Evolutionary conservation across 2,113 vertebrate genomes (phyloP).

Genomic region (Pyrgilauda ruficollis): DNA sequence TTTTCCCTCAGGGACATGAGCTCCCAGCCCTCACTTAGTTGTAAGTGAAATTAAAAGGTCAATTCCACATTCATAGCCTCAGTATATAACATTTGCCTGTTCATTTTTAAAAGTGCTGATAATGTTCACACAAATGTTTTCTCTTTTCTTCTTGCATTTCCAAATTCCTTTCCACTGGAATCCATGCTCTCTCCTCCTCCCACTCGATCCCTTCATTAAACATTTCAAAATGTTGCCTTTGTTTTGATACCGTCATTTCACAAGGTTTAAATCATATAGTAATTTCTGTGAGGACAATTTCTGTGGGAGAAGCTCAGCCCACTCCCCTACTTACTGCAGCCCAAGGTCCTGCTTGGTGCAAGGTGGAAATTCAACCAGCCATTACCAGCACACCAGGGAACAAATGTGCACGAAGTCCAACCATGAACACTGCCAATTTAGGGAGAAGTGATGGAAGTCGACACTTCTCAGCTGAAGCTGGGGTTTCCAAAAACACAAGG

Average conservation of each 20-base stretch:
- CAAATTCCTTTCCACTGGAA: conserved; percentile 57
- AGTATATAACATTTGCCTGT: neutral
- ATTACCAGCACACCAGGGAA: neutral
- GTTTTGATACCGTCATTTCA: conserved; percentile 15
- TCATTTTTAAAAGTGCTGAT: neutral
- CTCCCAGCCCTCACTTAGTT: neutral
- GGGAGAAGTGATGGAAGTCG: neutral
- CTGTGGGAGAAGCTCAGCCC: neutral
- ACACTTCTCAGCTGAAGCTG: neutral
- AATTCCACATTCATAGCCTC: neutral
- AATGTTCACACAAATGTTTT: neutral
- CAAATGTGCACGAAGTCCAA: neutral
- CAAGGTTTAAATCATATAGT: neutral
- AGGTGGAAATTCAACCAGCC: neutral
- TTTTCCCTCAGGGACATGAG: neutral
- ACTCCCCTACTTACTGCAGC: neutral
- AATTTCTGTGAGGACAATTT: neutral
- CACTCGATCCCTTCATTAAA: neutral
- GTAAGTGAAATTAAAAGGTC: neutral
- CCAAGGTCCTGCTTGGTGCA: neutral
- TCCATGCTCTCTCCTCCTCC: conserved; percentile 19
- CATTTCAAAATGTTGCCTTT: conserved; percentile 60
- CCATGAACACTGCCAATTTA: neutral
- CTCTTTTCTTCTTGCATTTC: neutral
- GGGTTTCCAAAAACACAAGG: neutral